Percentiles rank a stretch among this genome's conserved stretches.
These are phyloP conservation scores for Egretta garzetta DNA, from an alignment of 2,113 vertebrate genomes.

Conservation along the genomic window DNA sequence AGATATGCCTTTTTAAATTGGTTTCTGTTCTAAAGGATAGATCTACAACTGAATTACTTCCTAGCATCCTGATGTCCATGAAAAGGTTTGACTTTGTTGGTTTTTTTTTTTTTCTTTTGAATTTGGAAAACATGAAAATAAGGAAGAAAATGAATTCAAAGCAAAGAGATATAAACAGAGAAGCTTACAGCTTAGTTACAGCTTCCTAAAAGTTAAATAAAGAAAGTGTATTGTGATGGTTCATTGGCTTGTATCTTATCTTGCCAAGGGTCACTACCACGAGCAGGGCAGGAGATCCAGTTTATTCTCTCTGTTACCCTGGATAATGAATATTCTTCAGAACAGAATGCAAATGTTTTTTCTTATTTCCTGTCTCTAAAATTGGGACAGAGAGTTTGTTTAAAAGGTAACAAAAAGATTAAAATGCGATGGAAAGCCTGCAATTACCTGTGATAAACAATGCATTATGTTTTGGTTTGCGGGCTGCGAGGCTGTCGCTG, in stretches of 20 bases:
- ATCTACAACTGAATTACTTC: neutral
- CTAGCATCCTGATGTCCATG: neutral
- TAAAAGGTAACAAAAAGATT: conserved; percentile 62
- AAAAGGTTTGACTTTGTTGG: neutral
- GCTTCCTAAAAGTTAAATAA: conserved; percentile 15
- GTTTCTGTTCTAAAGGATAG: neutral
- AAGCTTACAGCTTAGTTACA: conserved; percentile 8
- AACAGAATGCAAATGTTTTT: conserved; percentile 60
- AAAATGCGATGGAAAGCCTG: conserved; percentile 57
- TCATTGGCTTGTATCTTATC: conserved; percentile 10
- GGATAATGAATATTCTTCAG: conserved; percentile 58
- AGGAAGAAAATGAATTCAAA: neutral
- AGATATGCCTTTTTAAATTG: neutral
- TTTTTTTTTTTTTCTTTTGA: neutral
- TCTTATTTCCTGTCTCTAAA: conserved; percentile 33
- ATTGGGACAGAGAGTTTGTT: conserved; percentile 26
- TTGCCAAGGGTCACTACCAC: neutral
- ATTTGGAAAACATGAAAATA: neutral
- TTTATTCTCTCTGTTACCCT: conserved; percentile 17
- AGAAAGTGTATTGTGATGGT: neutral
- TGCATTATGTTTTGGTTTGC: conserved; percentile 41
- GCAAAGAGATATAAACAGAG: neutral
- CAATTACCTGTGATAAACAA: conserved; percentile 73
- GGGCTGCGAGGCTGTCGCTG: conserved; percentile 22
- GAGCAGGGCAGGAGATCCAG: neutral